Base-by-base conservation (phyloP, 92 coral and sea anemone species). In the Epizoanthus ramosus region DNA sequence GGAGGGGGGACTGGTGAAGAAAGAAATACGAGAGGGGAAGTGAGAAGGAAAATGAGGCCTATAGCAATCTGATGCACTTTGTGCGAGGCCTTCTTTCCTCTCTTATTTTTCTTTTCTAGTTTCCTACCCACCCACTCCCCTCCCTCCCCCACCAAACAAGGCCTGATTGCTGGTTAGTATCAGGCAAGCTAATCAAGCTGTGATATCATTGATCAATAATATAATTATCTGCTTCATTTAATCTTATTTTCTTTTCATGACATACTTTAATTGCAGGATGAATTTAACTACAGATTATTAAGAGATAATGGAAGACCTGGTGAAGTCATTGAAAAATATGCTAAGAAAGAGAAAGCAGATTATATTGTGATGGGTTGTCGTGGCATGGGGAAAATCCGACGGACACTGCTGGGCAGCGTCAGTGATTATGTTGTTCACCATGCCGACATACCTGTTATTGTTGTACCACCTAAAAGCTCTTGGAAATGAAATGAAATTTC, bases 361-460 rank as follows among this genome's bases (percentile, higher is more conserved):
- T 77, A 77, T 39, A 77, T 77, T 63, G 82, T 77, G 57, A 77
- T 77, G 82, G 82, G 82, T 21, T 59, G 82, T 15, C 57, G 82
- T 39, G 82, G 82, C 59, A 12, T 77, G 68, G 82, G 82, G 18
- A 77, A 77, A 61, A 77, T 77, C 17, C 57, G 82, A 61, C 23
- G 82, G 63, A 77, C 82, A 21, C 57, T 77, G 5, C 59, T 77
- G 17, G 82, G 82, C 15, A 77, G 82, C 23, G 82, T 77, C 68
- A 77, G 82, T 43, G 82, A 77, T 63, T 77, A 57, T 41, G 71
- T 77, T 2, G 82, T 77, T 39, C 82, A 77, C 71, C 70, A 77
- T 13, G 41, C 82, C 1, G 82, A 77, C 19, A 61, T 77, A 8
- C 82, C 82, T 12, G 82, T 77, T 2, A 60, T 77, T 21, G 56